A percentile compares a stretch with the other conserved stretches of the same genome.
Evolutionary conservation across 2,888 invertebrate genomes (phyloP).

Genomic region (Ennomos quercinarius): DNA sequence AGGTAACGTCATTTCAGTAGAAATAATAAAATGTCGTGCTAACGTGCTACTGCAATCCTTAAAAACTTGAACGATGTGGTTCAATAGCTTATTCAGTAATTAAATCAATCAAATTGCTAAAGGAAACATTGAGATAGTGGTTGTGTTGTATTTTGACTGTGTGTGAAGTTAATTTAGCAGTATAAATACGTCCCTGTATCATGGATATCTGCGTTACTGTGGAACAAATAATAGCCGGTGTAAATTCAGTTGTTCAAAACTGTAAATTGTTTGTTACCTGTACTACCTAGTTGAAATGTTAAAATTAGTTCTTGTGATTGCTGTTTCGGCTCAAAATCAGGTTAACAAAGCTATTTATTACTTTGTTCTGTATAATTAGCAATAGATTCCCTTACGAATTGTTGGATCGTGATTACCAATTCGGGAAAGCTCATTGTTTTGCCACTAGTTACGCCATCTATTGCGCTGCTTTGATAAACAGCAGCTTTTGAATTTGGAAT

Average conservation of each 20-base stretch:
- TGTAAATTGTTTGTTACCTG: slow-evolving; percentile 16
- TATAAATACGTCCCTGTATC: slow-evolving; percentile 18
- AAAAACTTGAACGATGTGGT: no score
- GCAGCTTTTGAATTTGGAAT: slow-evolving; percentile 24
- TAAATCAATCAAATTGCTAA: no score
- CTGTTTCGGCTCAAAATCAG: slow-evolving; percentile 54
- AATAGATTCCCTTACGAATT: slow-evolving; percentile 51
- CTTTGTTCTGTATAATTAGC: slow-evolving; percentile 59
- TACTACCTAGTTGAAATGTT: slow-evolving; percentile 29
- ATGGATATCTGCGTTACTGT: slow-evolving; percentile 7
- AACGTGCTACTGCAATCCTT: no score
- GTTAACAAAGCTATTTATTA: slow-evolving; percentile 62
- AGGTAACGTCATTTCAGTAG: no score
- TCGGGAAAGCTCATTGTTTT: slow-evolving; percentile 60
- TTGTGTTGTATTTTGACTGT: slow-evolving; percentile 12
- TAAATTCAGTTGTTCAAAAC: slow-evolving; percentile 26
- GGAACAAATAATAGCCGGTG: slow-evolving; percentile 20
- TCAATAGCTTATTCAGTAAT: no score
- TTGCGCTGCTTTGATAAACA: slow-evolving; percentile 41
- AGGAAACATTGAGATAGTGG: not conserved
- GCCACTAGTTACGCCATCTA: slow-evolving; percentile 71
- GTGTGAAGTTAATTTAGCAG: slow-evolving; percentile 12
- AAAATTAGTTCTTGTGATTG: slow-evolving; percentile 39
- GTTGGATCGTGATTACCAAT: slow-evolving; percentile 37
- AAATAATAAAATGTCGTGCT: no score